phyloP scores from a whole-genome alignment of 1,140 invertebrate genomes.

The Dinoponera quadriceps region DNA sequence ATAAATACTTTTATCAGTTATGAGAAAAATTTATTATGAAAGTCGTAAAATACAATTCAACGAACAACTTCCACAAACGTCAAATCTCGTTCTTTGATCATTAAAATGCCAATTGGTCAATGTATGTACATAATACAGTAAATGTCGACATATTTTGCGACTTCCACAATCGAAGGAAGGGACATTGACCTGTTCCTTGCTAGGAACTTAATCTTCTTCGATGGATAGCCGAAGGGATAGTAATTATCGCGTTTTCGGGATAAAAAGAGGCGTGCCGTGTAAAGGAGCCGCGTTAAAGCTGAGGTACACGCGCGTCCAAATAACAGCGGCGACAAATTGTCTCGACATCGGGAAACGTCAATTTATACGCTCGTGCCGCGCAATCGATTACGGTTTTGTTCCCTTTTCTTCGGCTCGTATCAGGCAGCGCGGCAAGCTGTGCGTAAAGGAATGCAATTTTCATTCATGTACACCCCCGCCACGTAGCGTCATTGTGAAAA shows the following conservation, averaged over 20 bases:
- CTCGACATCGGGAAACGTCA: slow-evolving; percentile 13
- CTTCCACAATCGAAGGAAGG: no score
- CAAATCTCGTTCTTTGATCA: no score
- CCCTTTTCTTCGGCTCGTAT: not conserved
- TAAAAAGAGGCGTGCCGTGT: not conserved
- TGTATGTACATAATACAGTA: no score
- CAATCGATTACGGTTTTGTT: slow-evolving; percentile 47
- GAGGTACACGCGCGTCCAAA: not conserved
- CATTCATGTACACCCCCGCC: slow-evolving; percentile 69
- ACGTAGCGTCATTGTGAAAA: no score
- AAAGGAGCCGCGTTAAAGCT: not conserved
- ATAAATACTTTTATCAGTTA: no score
- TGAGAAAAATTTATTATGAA: no score
- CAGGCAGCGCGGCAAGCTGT: slow-evolving; percentile 50
- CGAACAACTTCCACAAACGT: not conserved
- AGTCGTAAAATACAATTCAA: no score
- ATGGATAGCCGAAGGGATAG: not conserved
- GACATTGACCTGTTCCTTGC: no score
- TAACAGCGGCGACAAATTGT: slow-evolving; percentile 28
- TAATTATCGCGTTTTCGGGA: not conserved
- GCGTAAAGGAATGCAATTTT: slow-evolving; percentile 66
- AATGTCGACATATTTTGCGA: no score
- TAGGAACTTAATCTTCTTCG: no score
- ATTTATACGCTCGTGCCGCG: slow-evolving; percentile 10
- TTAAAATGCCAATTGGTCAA: no score